Conservation (phyloP, 2,113 vertebrate species). For the Stigmatopora argus region DNA sequence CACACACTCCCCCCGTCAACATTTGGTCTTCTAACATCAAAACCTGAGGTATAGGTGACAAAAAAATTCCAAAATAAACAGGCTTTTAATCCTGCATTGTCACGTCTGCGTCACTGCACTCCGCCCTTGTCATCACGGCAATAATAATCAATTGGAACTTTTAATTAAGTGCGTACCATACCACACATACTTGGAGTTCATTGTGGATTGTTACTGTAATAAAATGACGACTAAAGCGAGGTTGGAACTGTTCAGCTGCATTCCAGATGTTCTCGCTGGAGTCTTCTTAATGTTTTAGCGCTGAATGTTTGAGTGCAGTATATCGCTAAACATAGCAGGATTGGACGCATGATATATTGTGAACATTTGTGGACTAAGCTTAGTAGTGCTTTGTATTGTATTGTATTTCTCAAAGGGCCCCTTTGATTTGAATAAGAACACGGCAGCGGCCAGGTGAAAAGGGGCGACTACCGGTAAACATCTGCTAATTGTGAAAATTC, state of each 20-base stretch:
- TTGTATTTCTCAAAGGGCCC: neutral
- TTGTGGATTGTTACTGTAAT: neutral
- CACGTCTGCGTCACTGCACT: neutral
- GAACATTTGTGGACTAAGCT: neutral
- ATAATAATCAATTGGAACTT: neutral
- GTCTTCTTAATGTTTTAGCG: neutral
- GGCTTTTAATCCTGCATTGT: conserved; percentile 1
- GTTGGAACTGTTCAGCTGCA: conserved; percentile 1
- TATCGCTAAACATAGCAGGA: neutral
- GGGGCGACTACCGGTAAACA: conserved; percentile 15
- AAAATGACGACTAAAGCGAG: neutral
- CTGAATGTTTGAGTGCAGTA: neutral
- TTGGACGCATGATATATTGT: neutral
- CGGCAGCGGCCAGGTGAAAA: neutral
- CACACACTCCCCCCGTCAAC: conserved; percentile 17
- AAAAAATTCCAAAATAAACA: conserved; percentile 17
- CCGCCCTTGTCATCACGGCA: conserved; percentile 1
- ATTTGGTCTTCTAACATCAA: conserved; percentile 55
- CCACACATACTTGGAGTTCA: neutral
- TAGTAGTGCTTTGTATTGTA: neutral
- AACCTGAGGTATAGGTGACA: conserved; percentile 30
- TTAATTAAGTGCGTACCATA: neutral
- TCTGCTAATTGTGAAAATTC: conserved; percentile 16
- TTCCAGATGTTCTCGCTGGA: neutral
- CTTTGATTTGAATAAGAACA: neutral